These are phyloP conservation scores for Zygaena filipendulae DNA, from an alignment of 2,888 invertebrate genomes.

Conservation along the genomic window DNA sequence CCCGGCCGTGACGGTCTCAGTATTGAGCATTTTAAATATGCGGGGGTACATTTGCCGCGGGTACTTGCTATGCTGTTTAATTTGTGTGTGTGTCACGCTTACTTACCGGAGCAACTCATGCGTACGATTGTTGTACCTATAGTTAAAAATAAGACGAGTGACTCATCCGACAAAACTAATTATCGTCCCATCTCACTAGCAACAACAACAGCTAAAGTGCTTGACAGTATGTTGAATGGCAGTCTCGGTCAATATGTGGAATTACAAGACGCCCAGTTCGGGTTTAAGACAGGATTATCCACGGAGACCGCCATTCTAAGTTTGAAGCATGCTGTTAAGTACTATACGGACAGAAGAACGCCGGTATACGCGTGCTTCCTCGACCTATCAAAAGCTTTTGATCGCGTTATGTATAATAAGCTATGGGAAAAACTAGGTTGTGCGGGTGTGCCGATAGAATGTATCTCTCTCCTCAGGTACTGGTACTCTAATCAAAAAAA, in stretches of 20 bases:
- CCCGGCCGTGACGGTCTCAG: slow-evolving; percentile 3
- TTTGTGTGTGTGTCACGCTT: neutral
- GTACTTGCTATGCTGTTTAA: slow-evolving; percentile 1
- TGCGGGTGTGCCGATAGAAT: neutral
- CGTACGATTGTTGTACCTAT: neutral
- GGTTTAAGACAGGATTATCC: neutral
- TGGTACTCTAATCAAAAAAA: slow-evolving; percentile 13
- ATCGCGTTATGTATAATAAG: neutral
- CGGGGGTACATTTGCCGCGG: neutral
- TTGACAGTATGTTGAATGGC: neutral
- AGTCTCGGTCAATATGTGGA: neutral
- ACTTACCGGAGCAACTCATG: neutral
- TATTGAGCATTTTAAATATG: slow-evolving; percentile 1
- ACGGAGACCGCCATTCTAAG: slow-evolving; percentile 1
- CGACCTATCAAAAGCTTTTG: neutral
- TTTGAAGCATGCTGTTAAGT: slow-evolving; percentile 1
- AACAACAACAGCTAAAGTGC: neutral
- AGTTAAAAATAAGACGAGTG: slow-evolving; percentile 2
- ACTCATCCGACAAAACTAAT: slow-evolving; percentile 1
- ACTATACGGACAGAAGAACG: slow-evolving; percentile 1
- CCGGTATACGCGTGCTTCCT: no score
- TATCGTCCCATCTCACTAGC: neutral
- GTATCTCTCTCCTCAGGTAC: slow-evolving; percentile 5
- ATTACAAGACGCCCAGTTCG: slow-evolving; percentile 1
- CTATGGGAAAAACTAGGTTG: neutral